Evolutionary conservation across 2,888 invertebrate species (phyloP).

Genomic region (Colostygia pectinataria): DNA sequence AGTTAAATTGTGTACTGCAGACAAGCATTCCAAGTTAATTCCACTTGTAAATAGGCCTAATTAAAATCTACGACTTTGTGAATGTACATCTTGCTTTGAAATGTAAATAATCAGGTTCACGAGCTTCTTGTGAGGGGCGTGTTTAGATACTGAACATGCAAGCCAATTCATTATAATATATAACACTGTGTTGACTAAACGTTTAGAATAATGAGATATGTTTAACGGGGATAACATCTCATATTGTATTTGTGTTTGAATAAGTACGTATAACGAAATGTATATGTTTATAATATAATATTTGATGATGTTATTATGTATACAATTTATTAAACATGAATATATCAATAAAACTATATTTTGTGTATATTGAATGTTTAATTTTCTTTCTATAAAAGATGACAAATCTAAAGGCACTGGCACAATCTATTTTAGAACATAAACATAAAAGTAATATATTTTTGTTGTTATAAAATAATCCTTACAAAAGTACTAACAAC

Average conservation of each 20-base stretch:
- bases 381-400: conserved; percentile 57
- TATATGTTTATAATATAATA: conserved; percentile 83
- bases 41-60: conserved; percentile 83
- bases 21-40: conserved; percentile 80
- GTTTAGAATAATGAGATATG: conserved; percentile 65
- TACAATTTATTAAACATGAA: conserved; percentile 84
- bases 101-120: conserved; percentile 73
- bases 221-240: conserved; percentile 80
- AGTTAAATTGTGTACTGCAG: conserved; percentile 68
- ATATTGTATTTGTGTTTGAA: conserved; percentile 82
- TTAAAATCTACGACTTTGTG: conserved; percentile 68
- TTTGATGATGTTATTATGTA: conserved; percentile 83
- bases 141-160: conserved; percentile 62
- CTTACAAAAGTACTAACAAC: conserved; percentile 16
- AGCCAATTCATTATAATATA: conserved; percentile 54
- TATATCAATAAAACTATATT: conserved; percentile 84
- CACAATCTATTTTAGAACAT: conserved; percentile 3
- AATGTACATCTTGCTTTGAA: conserved; percentile 74
- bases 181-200: conserved; percentile 69
- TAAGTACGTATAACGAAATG: conserved; percentile 82
- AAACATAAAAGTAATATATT: conserved; percentile 1
- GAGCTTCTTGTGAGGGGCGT: conserved; percentile 64
- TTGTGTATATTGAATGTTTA: conserved; percentile 79
- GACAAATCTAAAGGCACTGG: conserved; percentile 31
- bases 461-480: conserved; percentile 9